Conservation (phyloP, 2,797 vertebrate species). For the Muscicapa striata region DNA sequence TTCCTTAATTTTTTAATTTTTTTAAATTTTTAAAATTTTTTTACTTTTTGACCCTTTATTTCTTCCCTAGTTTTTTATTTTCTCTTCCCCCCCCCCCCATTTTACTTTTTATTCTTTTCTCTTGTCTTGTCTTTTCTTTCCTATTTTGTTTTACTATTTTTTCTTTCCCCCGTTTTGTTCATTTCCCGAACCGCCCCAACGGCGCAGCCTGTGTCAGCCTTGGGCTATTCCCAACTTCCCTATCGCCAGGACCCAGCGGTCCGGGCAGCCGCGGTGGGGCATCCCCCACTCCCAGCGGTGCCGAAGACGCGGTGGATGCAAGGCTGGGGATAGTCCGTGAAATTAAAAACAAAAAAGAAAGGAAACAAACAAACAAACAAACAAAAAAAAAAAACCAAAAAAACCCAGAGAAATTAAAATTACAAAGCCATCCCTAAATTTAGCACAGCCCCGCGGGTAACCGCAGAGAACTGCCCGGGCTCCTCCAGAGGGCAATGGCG, state of each 20-base stretch:
- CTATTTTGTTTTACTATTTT: fast-evolving
- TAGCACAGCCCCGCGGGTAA: neutral
- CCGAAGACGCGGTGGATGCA: neutral
- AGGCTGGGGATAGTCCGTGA: neutral
- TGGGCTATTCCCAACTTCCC: neutral
- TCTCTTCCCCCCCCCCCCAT: too few species aligned
- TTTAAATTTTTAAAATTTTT: too few species aligned
- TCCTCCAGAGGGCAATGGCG: constrained; percentile 43
- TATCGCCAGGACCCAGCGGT: neutral
- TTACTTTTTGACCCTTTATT: too few species aligned
- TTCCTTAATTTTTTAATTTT: too few species aligned
- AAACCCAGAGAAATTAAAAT: too few species aligned
- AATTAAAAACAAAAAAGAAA: neutral
- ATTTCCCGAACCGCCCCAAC: neutral
- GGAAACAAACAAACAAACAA: neutral
- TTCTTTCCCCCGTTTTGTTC: too few species aligned
- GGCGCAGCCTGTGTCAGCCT: neutral
- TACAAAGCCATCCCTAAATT: neutral
- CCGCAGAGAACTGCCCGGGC: neutral
- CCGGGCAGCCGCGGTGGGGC: too few species aligned
- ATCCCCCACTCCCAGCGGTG: neutral
- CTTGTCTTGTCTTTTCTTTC: fast-evolving
- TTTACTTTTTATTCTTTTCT: neutral
- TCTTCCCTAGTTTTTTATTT: too few species aligned
- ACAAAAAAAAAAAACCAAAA: too few species aligned